Base-by-base conservation (phyloP, 2,888 invertebrate genomes). In the Tanytarsus gracilentus region DNA sequence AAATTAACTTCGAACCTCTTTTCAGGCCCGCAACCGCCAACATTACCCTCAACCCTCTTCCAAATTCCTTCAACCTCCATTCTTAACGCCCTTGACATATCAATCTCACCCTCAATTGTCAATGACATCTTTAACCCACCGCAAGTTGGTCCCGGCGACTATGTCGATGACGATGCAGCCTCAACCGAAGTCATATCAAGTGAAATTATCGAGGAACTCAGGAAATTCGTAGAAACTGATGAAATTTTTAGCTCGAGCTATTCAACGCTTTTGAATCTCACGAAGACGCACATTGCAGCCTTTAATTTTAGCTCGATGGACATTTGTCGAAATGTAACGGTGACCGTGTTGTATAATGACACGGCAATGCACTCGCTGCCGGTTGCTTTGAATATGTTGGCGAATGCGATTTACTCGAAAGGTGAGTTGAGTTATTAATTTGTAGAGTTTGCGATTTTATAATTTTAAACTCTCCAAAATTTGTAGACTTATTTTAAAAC, bases 361-460 rank as follows among this genome's bases (percentile, higher is more conserved):
- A 87, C 89, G 0, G 84, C 81, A 67, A 81, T 86, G 52, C 90
- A 90, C 70, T 84, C 86, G 63, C 74, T 90, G 66, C 89, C 90
- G 3, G 82, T 88, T 62, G 75, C 87, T 39, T 72, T 87, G 50
- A 88, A 87, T 71, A 73, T 85, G 60, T 74, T 88, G 65, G 83
- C 82, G 65, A 87, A 88, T 69, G 79, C 81, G 55, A 76, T 85
- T 65, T 82, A 39, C n/a, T n/a, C n/a, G n/a, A n/a, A n/a, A n/a
- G n/a, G n/a, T n/a, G n/a, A n/a, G n/a, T n/a, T n/a, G n/a, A n/a
- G n/a, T n/a, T n/a, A n/a, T n/a, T n/a, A n/a, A n/a, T n/a, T n/a
- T n/a, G n/a, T n/a, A n/a, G n/a, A n/a, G n/a, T n/a, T n/a, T n/a
- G n/a, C n/a, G n/a, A n/a, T n/a, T n/a, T n/a, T n/a, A n/a, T n/a